Evolutionary conservation across 2,113 vertebrate genomes (phyloP), one percentile per base, ranked within the genome.

Genomic region (Rhynchomys soricoides): DNA sequence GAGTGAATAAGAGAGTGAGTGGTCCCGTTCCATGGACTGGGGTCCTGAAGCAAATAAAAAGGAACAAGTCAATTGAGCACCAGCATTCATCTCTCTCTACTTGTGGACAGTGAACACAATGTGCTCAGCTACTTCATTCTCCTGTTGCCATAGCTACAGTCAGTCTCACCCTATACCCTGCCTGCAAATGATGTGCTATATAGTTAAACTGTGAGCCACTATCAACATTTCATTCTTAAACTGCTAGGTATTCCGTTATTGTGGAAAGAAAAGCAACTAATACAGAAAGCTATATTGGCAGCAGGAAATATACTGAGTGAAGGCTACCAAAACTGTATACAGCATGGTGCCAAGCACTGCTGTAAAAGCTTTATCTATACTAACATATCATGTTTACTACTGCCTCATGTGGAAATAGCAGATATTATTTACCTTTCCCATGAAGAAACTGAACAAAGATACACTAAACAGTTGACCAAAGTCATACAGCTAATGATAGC

Each of bases 391-490:
- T 74, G 29, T 91, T 91, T 48, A 86, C 66, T 9, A 37, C 21
- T 12, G 7, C 5, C 17, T 21, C n/a, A 83, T 24, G 37, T 34
- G 48, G 22, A 68, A 91, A n/a, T n/a, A 37, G 40, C 86, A 88
- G 48, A 59, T 93, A 68, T 68, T 91, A 55, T 22, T 95, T 29
- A 64, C 8, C 7, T 97, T 91, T 89, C 52, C 43, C 57, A 82
- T 55, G 82, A 94, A 85, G 48, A 93, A 86, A 93, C 3, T 81
- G 85, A 95, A 45, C 75, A 79, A 57, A 64, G 48, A 73, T 34
- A 87, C 52, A 57, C 83, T 88, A 74, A 89, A 66, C 43, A 88
- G 43, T 59, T 94, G 79, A 94, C 48, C 34, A 86, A 95, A 74
- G n/a, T 86, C 85, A 87, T 62, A 90, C 3, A 62, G 68, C 45